Percentiles rank a stretch among this genome's conserved stretches.
Evolutionary conservation across 2,113 vertebrate species (phyloP).

Genomic region (Ictalurus furcatus): DNA sequence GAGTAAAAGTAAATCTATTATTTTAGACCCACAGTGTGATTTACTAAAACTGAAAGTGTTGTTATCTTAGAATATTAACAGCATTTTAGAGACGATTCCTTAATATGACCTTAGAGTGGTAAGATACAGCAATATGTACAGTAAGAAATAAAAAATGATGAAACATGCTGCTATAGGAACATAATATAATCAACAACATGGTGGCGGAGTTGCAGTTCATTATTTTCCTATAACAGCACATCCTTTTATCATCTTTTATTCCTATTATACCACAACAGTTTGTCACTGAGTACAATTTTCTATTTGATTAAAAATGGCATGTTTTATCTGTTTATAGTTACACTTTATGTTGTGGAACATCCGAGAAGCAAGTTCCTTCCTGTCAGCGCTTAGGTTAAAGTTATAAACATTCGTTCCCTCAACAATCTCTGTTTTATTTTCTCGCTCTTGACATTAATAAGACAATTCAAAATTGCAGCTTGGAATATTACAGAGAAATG

Average conservation of each 20-base stretch:
- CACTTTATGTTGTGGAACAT: background rate
- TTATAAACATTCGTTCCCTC: background rate
- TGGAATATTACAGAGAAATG: background rate
- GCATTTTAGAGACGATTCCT: background rate
- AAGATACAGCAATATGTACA: background rate
- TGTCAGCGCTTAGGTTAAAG: background rate
- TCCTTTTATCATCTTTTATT: background rate
- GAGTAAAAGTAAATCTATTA: background rate
- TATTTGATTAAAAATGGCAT: background rate
- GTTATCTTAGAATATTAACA: background rate
- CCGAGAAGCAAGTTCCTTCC: background rate
- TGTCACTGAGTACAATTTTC: background rate
- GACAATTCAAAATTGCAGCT: background rate
- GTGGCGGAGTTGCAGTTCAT: background rate
- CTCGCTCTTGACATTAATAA: too few species aligned
- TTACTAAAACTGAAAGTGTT: background rate
- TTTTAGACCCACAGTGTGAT: background rate
- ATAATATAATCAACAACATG: background rate
- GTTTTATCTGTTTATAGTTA: too few species aligned
- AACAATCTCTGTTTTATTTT: background rate
- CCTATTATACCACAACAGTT: background rate
- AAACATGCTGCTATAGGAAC: background rate
- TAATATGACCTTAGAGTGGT: background rate
- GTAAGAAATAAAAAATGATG: background rate
- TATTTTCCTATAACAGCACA: background rate